phyloP scores from a whole-genome alignment of 35 echinoderm and acorn worm species.

The Apostichopus japonicus region DNA sequence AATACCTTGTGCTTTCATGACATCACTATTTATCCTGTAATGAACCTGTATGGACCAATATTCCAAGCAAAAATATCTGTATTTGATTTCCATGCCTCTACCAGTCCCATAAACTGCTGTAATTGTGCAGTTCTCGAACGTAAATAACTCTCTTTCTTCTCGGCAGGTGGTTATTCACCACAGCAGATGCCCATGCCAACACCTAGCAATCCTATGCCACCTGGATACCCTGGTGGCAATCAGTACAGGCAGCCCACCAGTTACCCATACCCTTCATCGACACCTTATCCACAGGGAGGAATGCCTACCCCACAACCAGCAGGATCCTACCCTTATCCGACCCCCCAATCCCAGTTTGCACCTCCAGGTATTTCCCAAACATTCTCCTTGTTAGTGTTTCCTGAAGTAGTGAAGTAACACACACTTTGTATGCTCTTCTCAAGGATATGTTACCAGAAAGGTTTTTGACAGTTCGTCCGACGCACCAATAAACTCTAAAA shows the following conservation, averaged over 20 bases:
- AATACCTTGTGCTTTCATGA: background rate
- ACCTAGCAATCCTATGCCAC: background rate
- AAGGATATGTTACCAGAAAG: background rate
- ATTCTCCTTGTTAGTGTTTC: background rate
- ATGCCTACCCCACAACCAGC: constrained; percentile 10
- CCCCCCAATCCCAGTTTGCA: background rate
- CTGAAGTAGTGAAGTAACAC: background rate
- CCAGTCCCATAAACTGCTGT: background rate
- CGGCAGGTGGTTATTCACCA: constrained; percentile 36
- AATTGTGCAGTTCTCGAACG: background rate
- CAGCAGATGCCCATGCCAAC: constrained; percentile 82
- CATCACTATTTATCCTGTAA: background rate
- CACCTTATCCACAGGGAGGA: constrained; percentile 37
- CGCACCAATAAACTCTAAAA: background rate
- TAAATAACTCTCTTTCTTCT: background rate
- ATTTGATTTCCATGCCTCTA: background rate
- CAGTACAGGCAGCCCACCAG: background rate
- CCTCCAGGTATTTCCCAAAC: background rate
- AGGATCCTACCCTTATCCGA: constrained; percentile 40
- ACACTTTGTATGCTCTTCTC: background rate
- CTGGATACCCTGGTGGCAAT: constrained; percentile 11
- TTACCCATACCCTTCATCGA: constrained; percentile 45
- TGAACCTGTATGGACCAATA: background rate
- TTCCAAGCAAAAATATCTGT: background rate
- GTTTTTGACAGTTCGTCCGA: too few relatives aligned